A percentile compares a stretch with the other conserved stretches of the same genome.
These are phyloP conservation scores for Xestia sexstrigata DNA, from an alignment of 2,888 invertebrate genomes.

Conservation along the genomic window DNA sequence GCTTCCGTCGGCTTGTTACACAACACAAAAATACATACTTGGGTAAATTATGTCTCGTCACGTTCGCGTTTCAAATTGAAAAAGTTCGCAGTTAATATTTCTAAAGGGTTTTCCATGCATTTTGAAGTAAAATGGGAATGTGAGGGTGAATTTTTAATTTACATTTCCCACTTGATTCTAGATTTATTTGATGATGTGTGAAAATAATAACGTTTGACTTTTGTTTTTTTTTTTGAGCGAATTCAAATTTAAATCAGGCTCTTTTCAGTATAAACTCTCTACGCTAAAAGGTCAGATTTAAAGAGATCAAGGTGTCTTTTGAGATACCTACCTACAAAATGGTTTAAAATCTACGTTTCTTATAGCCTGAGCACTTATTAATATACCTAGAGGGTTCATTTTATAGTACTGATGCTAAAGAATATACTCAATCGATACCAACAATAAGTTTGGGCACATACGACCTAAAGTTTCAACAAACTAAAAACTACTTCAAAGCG, in stretches of 20 bases:
- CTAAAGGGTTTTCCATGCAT: slow-evolving; percentile 57
- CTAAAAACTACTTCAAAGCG: slow-evolving; percentile 63
- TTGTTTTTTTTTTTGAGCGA: background rate
- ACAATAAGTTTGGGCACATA: slow-evolving; percentile 2
- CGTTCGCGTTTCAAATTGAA: slow-evolving; percentile 71
- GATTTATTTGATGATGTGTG: slow-evolving; percentile 24
- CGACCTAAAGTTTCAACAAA: slow-evolving; percentile 39
- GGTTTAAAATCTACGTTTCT: background rate
- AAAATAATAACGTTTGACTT: slow-evolving; percentile 10
- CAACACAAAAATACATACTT: slow-evolving; percentile 81
- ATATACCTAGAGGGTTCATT: background rate
- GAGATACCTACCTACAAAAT: background rate
- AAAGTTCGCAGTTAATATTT: slow-evolving; percentile 64
- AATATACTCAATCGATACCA: slow-evolving; percentile 13
- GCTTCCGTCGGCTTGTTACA: slow-evolving; percentile 74
- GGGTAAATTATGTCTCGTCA: slow-evolving; percentile 84
- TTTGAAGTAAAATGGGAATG: slow-evolving; percentile 48
- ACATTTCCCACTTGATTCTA: slow-evolving; percentile 34
- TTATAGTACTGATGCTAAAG: background rate
- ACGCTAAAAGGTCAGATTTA: background rate
- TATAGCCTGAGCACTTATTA: background rate
- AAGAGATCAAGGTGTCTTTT: background rate
- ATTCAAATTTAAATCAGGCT: background rate
- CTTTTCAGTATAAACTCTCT: background rate
- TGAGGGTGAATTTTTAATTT: slow-evolving; percentile 53